Evolutionary conservation across 2,797 vertebrate genomes (phyloP).

Genomic region (Tamandua tetradactyla): DNA sequence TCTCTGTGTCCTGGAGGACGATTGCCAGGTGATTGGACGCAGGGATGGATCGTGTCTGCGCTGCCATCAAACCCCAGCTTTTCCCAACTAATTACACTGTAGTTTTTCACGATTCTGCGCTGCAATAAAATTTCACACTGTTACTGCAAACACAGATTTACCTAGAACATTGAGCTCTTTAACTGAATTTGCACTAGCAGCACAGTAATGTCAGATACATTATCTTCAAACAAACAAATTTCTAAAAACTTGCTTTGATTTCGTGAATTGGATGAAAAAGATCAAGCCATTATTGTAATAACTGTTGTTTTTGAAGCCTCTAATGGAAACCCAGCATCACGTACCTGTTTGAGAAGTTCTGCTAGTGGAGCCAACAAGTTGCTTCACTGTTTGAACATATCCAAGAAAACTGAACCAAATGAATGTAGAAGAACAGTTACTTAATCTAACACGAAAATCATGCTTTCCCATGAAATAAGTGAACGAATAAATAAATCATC

Average conservation of each 20-base stretch:
- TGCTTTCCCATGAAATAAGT: background rate
- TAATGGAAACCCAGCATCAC: fast-evolving
- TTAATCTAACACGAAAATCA: background rate
- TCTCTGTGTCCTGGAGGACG: background rate
- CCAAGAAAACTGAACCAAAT: background rate
- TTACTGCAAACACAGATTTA: background rate
- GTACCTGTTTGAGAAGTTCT: background rate
- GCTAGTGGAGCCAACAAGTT: no score
- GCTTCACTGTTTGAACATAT: background rate
- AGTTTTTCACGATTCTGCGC: background rate
- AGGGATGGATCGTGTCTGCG: fast-evolving
- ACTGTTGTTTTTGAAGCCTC: background rate
- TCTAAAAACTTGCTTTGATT: background rate
- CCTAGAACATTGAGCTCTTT: background rate
- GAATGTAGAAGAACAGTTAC: background rate
- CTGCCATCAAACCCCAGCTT: no score
- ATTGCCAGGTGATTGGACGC: fast-evolving
- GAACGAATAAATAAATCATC: no score
- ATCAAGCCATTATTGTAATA: background rate
- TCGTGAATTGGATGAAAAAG: background rate
- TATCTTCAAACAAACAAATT: background rate
- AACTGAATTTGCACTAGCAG: no score
- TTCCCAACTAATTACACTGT: no score
- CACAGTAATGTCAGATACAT: background rate
- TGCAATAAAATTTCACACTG: background rate